Evolutionary conservation across 2,888 invertebrate species (phyloP), one percentile per base, ranked within the genome.

Genomic region (Andrena fulva): DNA sequence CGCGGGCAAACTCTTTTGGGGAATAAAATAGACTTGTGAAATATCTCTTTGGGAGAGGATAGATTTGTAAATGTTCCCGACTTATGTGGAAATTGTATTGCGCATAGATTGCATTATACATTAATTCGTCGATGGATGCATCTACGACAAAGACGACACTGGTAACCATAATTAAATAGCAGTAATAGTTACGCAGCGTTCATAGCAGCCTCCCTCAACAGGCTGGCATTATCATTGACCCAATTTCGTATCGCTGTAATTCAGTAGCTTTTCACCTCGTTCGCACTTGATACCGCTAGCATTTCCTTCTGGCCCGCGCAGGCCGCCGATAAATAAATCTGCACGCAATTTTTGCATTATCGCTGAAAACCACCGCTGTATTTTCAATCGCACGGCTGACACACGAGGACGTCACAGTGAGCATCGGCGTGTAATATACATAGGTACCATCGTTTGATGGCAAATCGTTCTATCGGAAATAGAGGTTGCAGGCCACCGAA

Each of bases 401-500:
- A 74, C 62, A 10, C 42, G 12, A 10, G 35, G 31, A 74, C 67
- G 62, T 75, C 78, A 75, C 69, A 79, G 75, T 7, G 63, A 66
- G 31, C 60, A 72, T 59, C 48, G 27, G 29, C 50, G 71, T 54
- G 59, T 48, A 70, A 76, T 64, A 16, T 42, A 42, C 42, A 42
- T 42, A 42, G 42, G 42, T 42, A 20, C 64, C 64, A 66, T 62
- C 64, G 73, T 77, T 73, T 69, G 31, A 67, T 50, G 16, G 56
- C 64, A 33, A 69, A 76, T 42, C 63, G 64, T 75, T 69, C 75
- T 62, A 75, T 67, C 68, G 78, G 75, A 78, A 78, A 78, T 69
- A 31, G 54, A 68, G 54, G 68, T 56, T 77, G 33, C 70, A 56
- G 31, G 31, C 63, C 64, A 48, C 12, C 70, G 50, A 79, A 79